Base-by-base conservation (phyloP, 2,888 invertebrate species). In the Cinara cedri region DNA sequence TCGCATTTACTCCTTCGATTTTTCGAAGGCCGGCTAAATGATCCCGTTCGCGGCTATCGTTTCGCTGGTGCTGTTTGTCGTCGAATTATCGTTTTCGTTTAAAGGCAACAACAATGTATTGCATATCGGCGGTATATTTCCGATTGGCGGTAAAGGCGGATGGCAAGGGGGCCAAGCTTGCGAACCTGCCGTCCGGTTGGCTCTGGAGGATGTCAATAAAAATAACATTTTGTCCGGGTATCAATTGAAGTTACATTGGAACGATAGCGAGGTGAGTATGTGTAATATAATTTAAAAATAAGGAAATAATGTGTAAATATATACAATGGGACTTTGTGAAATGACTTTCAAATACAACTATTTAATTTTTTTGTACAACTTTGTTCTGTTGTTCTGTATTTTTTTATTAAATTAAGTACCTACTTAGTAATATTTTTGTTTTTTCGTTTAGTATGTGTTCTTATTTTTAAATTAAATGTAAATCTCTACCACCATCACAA, bases 141-240 rank as follows among this genome's bases (percentile, higher is more conserved):
- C 99, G 55, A 98, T 98, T 88, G 92, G 91, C 80, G 98, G 96
- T 71, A 93, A 95, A 85, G 96, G 97, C 72, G 97, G 97, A 84
- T 98, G 98, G 98, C 97, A 98, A 85, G 98, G 98, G 51, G 98
- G 98, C 6, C 95, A 96, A 86, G 98, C 98, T 13, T 99, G 98
- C 87, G 94, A 95, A 89, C 98, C 99, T 54, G 98, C 99, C 63
- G 98, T 98, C 81, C 91, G 94, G 86, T 90, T 99, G 87, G 99
- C 99, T 51, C 89, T 99, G 85, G 93, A 95, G 84, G 98, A 98
- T 87, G 97, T 99, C 83, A 99, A 98, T 88, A 89, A 92, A 83
- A 90, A 90, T 82, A 94, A 96, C 87, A 89, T 98, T 84, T 88
- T 98, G 84, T 94, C 95, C 72, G 96, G 96, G 80, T 98, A 96